Conservation (phyloP, 64 coral and sea anemone genomes). For the Pocillopora damicornis region DNA sequence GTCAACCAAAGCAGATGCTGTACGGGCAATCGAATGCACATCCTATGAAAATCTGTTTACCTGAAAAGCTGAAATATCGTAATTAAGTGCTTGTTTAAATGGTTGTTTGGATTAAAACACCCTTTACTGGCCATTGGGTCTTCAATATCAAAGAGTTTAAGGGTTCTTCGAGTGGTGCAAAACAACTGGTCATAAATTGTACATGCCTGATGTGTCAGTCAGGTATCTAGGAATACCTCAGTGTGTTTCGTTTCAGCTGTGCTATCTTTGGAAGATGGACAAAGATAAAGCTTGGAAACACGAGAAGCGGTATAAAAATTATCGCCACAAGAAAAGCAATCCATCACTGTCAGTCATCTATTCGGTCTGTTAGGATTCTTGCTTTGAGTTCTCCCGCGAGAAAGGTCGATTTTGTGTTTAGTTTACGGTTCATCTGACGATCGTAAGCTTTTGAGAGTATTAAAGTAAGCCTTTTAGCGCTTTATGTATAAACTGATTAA, state of each 20-base stretch:
- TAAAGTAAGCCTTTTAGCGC: conserved; percentile 10
- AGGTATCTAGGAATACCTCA: conserved; percentile 7
- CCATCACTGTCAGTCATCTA: conserved; percentile 23
- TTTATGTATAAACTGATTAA: neutral
- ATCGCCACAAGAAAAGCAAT: conserved; percentile 27
- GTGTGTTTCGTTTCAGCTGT: neutral
- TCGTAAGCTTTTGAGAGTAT: conserved; percentile 12
- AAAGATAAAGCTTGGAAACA: conserved; percentile 35
- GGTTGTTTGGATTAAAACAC: neutral
- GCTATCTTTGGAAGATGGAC: conserved; percentile 29
- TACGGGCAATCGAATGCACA: neutral
- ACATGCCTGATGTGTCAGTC: conserved; percentile 19
- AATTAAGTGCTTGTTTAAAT: conserved; percentile 28
- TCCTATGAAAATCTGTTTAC: conserved; percentile 23
- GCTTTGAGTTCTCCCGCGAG: neutral
- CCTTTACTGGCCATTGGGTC: neutral
- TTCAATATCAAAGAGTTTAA: neutral
- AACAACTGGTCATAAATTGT: conserved; percentile 44
- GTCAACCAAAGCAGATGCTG: conserved; percentile 28
- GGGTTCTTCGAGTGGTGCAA: neutral
- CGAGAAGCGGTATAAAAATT: conserved; percentile 22
- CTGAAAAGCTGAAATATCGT: neutral
- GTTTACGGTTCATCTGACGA: neutral
- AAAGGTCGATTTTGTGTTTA: conserved; percentile 7
- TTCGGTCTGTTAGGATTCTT: conserved; percentile 7